Evolutionary conservation across 2,113 vertebrate species (phyloP).

Genomic region (Stigmatopora nigra): DNA sequence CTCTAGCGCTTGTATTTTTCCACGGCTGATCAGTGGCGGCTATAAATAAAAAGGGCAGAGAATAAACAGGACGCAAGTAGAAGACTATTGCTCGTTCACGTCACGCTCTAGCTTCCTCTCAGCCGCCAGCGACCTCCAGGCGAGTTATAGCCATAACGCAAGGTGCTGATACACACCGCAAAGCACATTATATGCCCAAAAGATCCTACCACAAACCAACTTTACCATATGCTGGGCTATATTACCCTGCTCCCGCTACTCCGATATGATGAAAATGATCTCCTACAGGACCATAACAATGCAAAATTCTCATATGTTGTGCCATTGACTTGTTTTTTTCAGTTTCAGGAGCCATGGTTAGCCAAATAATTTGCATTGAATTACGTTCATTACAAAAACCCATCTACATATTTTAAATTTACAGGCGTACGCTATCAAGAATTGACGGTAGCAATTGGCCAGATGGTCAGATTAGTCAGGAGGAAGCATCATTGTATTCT

Average conservation of each 20-base stretch:
- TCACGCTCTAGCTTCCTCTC: background rate
- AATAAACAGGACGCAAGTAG: background rate
- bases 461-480: constrained; percentile 32
- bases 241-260: constrained; percentile 16
- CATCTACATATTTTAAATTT: background rate
- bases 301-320: background rate
- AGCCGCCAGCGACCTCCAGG: background rate
- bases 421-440: background rate
- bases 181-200: background rate
- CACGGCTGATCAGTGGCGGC: background rate
- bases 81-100: background rate
- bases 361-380: background rate
- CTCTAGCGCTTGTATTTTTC: background rate
- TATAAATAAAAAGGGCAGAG: constrained; percentile 4
- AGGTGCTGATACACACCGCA: background rate
- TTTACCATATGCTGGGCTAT: constrained; percentile 7
- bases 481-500: constrained; percentile 12
- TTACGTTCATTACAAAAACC: background rate
- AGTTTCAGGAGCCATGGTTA: background rate
- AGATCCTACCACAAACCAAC: background rate
- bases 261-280: constrained; percentile 22
- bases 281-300: constrained; percentile 24
- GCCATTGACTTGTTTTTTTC: background rate
- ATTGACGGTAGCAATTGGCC: constrained; percentile 6
- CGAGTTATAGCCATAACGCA: background rate